These are phyloP conservation scores for Rhizomys pruinosus DNA, from an alignment of 2,113 vertebrate genomes.

Conservation along the genomic window DNA sequence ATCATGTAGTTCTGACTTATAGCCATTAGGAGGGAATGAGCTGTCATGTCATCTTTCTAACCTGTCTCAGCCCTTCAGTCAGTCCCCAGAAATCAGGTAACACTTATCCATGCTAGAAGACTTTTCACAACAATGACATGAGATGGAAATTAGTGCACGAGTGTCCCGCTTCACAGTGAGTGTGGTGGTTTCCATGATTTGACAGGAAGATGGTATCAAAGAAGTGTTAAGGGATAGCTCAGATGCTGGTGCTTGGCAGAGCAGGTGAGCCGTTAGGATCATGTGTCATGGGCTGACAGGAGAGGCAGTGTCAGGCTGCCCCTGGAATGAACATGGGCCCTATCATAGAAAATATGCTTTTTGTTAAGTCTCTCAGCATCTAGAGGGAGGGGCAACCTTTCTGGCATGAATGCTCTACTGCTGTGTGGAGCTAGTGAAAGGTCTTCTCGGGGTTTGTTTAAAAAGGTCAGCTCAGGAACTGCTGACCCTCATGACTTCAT, in stretches of 20 bases:
- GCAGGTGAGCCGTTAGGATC: constrained; percentile 58
- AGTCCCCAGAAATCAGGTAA: constrained; percentile 43
- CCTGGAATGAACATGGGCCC: constrained; percentile 10
- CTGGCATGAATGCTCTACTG: constrained; percentile 58
- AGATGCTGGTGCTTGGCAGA: neutral
- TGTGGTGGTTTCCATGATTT: constrained; percentile 49
- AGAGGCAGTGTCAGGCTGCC: constrained; percentile 39
- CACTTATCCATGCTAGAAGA: neutral
- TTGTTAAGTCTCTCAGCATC: constrained; percentile 41
- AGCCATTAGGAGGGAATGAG: neutral
- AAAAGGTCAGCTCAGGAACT: constrained; percentile 79
- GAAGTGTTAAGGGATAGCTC: constrained; percentile 41
- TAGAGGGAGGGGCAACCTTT: constrained; percentile 64
- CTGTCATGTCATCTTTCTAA: neutral
- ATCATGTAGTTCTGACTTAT: neutral
- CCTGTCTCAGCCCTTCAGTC: neutral
- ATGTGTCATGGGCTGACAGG: constrained; percentile 50
- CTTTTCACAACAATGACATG: neutral
- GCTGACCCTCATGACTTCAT: constrained; percentile 76
- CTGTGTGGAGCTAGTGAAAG: constrained; percentile 71
- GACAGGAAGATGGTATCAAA: constrained; percentile 66
- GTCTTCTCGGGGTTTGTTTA: constrained; percentile 78
- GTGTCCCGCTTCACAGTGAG: neutral
- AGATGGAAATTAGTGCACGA: constrained; percentile 21
- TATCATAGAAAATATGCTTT: constrained; percentile 66